Base-by-base conservation (phyloP, 2,797 vertebrate species). In the Chaenodraco wilsoni region DNA sequence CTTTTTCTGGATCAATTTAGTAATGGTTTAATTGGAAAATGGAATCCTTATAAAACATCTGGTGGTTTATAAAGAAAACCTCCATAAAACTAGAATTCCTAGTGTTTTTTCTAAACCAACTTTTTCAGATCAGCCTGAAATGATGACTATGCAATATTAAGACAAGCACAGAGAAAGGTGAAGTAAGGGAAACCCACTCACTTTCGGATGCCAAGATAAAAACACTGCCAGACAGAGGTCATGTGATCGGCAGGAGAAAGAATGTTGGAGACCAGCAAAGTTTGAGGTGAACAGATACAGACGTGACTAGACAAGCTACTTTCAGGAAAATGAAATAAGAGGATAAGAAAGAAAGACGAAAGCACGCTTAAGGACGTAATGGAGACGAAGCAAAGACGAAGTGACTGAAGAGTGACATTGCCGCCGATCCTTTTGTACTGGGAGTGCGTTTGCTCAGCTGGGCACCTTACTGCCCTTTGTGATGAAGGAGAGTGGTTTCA, bases 401-500 rank as follows among this genome's bases (percentile, higher is more conserved):
- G 57, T 37, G 40, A 72, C 76, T 69, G 65, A 67, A 51, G 59
- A 75, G 68, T 63, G 82, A 70, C 81, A 62, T n/a, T 23, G 56
- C 67, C 21, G 11, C 74, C 71, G 46, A 63, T 80, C 40, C 46
- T 31, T 2, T 73, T 71, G 16, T 65, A 43, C 69, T 16, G 52
- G 57, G 51, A 68, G 57, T 67, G 52, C 3, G 55, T 69, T 77
- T 61, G 41, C 71, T 82, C 61, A 55, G 65, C 56, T 49, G 51
- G 70, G 44, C 46, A 78, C 76, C 79, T 71, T 10, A n/a, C 68
- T 69, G 65, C 40, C 81, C 81, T 87, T 82, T 83, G 78, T 85
- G 81, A 86, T 88, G 67, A 69, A 83, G 72, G 67, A 81, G 73
- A 72, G 75, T 64, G 69, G 65, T 76, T 67, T 77, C 59, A 55